Conservation (phyloP, 2,797 vertebrate species). For the Fundulus diaphanus region DNA sequence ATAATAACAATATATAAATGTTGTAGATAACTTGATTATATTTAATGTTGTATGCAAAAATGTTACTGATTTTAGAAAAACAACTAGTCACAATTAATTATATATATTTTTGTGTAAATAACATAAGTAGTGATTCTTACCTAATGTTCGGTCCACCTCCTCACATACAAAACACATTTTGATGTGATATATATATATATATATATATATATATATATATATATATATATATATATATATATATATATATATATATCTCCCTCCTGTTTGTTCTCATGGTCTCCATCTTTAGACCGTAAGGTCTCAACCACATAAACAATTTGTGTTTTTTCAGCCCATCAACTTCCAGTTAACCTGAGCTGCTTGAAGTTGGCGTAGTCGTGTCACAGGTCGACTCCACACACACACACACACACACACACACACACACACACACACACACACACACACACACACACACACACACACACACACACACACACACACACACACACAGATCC, state of each 20-base stretch:
- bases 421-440: constrained; percentile 71
- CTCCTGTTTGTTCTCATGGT: constrained; percentile 43
- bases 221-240: too few relatives aligned
- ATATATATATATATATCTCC: too few relatives aligned
- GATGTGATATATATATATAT: constrained; percentile 7
- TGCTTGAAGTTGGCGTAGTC: constrained; percentile 84
- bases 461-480: background rate
- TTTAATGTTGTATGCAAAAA: too few relatives aligned
- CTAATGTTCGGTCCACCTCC: too few relatives aligned
- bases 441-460: constrained; percentile 72
- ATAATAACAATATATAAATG: too few relatives aligned
- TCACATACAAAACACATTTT: background rate
- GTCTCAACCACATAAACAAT: constrained; percentile 28
- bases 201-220: too few relatives aligned
- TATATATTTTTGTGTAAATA: too few relatives aligned
- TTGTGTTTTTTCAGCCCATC: constrained; percentile 73
- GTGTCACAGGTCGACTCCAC: constrained; percentile 83
- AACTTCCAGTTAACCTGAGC: constrained; percentile 74
- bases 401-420: constrained; percentile 46
- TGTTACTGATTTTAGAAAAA: background rate
- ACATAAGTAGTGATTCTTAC: too few relatives aligned
- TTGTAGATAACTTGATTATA: too few relatives aligned
- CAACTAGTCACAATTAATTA: too few relatives aligned
- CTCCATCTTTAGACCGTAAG: constrained; percentile 36
- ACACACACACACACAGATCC: constrained; percentile 63